phyloP scores from a whole-genome alignment of 2,888 invertebrate genomes.

The Amiota minor region DNA sequence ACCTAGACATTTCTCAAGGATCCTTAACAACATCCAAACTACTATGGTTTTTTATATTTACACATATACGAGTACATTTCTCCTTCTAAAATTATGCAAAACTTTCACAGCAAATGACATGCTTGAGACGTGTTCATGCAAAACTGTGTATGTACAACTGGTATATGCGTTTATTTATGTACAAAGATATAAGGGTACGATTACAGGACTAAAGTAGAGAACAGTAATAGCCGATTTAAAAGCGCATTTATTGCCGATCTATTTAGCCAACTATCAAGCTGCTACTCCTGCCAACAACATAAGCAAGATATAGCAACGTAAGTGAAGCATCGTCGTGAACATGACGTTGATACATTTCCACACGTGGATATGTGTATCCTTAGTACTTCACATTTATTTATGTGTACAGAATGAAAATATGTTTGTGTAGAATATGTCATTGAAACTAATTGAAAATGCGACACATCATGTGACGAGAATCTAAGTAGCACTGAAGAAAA shows the following conservation, averaged over 20 bases:
- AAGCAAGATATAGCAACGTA: background rate
- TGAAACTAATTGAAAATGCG: slow-evolving; percentile 64
- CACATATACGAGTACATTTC: too few relatives aligned
- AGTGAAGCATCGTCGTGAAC: background rate
- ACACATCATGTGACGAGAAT: slow-evolving; percentile 29
- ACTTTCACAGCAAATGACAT: slow-evolving; percentile 44
- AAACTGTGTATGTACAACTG: too few relatives aligned
- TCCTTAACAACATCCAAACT: too few relatives aligned
- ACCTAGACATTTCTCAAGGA: too few relatives aligned
- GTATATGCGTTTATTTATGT: too few relatives aligned
- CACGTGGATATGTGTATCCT: slow-evolving; percentile 26
- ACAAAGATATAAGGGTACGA: background rate
- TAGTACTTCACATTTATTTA: slow-evolving; percentile 6
- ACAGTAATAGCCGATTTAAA: slow-evolving; percentile 54
- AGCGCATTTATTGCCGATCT: slow-evolving; percentile 61
- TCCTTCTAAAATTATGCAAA: slow-evolving; percentile 43
- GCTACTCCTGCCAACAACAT: slow-evolving; percentile 3
- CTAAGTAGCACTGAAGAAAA: too few relatives aligned
- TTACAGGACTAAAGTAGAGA: background rate
- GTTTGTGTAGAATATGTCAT: slow-evolving; percentile 53
- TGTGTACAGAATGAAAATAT: background rate
- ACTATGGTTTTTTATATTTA: too few relatives aligned
- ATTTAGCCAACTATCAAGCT: slow-evolving; percentile 52
- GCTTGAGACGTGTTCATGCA: background rate
- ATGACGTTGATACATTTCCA: slow-evolving; percentile 58